Conservation (phyloP, 23 tunicate species). For the Oikopleura albicans region DNA sequence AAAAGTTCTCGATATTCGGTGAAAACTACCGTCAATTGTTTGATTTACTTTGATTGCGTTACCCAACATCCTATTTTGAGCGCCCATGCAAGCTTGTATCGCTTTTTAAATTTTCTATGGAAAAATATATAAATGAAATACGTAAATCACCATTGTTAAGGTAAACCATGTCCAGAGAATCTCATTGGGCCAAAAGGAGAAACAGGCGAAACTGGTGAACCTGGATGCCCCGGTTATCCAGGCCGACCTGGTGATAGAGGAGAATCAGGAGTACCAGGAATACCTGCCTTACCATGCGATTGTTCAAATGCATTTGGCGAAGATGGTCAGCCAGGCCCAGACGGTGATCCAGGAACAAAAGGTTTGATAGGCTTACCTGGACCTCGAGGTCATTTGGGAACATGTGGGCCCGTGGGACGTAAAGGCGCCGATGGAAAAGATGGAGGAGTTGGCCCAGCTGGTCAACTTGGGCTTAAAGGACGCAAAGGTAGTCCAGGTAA, state of each 20-base stretch:
- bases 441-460: neutral
- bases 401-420: neutral
- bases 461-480: neutral
- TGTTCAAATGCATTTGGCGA: conserved; percentile 14
- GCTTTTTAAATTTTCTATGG: too few relatives aligned
- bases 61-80: too few relatives aligned
- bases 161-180: conserved; percentile 10
- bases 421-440: neutral
- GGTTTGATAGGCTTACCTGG: neutral
- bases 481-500: neutral
- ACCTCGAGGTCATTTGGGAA: neutral
- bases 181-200: neutral
- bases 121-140: too few relatives aligned
- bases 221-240: neutral
- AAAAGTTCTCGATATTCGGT: too few relatives aligned
- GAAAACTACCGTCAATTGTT: too few relatives aligned
- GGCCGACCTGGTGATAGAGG: neutral
- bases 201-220: neutral
- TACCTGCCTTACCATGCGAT: neutral
- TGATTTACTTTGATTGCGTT: too few relatives aligned
- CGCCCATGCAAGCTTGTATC: too few relatives aligned
- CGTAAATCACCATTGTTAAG: too few relatives aligned
- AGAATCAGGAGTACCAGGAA: neutral
- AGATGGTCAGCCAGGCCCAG: neutral
- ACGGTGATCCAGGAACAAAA: neutral